phyloP scores from a whole-genome alignment of 2,888 invertebrate species.

The Sphaerophoria rueppellii region DNA sequence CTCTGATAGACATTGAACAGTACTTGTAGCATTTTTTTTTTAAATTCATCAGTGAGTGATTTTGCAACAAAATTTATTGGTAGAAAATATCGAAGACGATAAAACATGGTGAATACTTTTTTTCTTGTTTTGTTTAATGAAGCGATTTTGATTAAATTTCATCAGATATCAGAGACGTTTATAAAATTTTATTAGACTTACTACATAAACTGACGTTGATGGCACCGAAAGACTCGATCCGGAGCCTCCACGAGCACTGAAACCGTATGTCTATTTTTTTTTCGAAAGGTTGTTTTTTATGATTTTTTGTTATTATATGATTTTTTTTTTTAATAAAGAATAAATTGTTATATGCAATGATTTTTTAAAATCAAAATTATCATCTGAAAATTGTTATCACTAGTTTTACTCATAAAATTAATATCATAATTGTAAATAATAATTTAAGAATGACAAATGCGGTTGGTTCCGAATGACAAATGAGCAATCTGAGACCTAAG shows the following conservation, averaged over 20 bases:
- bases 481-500: too few relatives aligned
- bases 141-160: conserved; percentile 41
- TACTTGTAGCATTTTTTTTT: conserved; percentile 26
- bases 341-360: conserved; percentile 27
- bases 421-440: too few relatives aligned
- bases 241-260: conserved; percentile 87
- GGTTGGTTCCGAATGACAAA: too few relatives aligned
- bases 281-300: conserved; percentile 51
- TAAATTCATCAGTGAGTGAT: conserved; percentile 39
- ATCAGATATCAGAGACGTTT: conserved; percentile 50
- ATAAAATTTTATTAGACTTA: conserved; percentile 84
- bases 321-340: conserved; percentile 38
- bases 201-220: conserved; percentile 87
- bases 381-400: too few relatives aligned
- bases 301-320: conserved; percentile 51
- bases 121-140: conserved; percentile 26
- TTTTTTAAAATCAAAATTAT: background rate
- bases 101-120: conserved; percentile 49
- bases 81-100: conserved; percentile 22
- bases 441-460: too few relatives aligned
- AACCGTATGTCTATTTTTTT: conserved; percentile 84
- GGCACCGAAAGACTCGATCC: conserved; percentile 94
- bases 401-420: too few relatives aligned
- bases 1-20: conserved; percentile 60
- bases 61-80: conserved; percentile 51